Base-by-base conservation (phyloP, 1,140 invertebrate species). In the Pogonognathellus flavescens region DNA sequence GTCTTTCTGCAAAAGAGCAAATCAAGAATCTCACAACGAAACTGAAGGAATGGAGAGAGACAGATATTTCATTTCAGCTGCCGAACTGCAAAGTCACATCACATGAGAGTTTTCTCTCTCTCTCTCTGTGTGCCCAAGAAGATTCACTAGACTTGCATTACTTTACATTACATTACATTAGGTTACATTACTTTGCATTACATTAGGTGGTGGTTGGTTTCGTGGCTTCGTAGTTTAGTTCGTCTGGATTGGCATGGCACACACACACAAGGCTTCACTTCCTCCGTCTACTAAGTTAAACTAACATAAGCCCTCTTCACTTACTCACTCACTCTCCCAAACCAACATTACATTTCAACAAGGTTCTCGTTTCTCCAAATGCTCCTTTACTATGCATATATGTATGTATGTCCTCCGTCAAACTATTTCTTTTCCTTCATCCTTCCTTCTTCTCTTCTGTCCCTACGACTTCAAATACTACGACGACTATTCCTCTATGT, bases 171-270 rank as follows among this genome's bases (percentile, higher is more conserved):
- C 80, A 81, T 81, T 81, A 81, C 80, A 81, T 81, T 81, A 81
- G 80, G 80, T 81, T 81, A 81, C 80, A 81, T 81, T 81, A 81
- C 80, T 81, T 81, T 81, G 80, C 80, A 81, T 81, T 81, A 81
- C 80, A 76, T 76, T 76, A 76, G 70, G 70, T 76, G 70, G 70
- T 76, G 70, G 70, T 76, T 76, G 70, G 41, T 76, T 76, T 25
- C 62, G 70, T 50, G 41, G 70, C 59, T 62, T 62, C 59, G 9
- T n/a, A 62, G 59, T 62, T 55, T 55, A 55, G 11, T 55, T 55
- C 16, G 16, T 16, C 16, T 31, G 22, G 22, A 20, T 66, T 76
- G 14, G 11, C 70, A 57, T 57, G 53, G 53, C 53, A 57, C n/a
- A n/a, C 53, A 57, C 11, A 14, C 11, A 14, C 53, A 14, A 3